These are phyloP conservation scores for Myotis yumanensis DNA, from an alignment of 2,113 vertebrate species.

Conservation along the genomic window DNA sequence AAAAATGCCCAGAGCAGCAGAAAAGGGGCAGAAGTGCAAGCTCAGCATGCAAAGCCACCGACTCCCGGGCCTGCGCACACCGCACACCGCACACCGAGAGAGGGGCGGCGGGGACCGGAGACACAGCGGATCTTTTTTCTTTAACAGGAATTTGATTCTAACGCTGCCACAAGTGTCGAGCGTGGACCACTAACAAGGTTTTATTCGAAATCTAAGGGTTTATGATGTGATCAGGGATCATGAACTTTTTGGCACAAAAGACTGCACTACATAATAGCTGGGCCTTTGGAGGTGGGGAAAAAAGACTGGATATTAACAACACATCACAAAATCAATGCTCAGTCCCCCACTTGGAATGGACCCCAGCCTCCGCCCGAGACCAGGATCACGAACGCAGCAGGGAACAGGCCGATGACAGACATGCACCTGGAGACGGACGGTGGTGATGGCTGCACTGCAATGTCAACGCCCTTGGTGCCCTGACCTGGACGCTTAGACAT, in stretches of 20 bases:
- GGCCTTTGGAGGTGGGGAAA: not conserved
- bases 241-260: not conserved
- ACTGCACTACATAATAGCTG: not conserved
- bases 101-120: not conserved
- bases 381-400: not conserved
- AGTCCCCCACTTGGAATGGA: not conserved
- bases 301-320: not conserved
- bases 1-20: constrained; percentile 46
- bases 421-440: not conserved
- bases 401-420: not conserved
- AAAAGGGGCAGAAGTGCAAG: not conserved
- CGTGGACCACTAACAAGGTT: not conserved
- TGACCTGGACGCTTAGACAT: not conserved
- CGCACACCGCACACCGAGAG: not conserved
- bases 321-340: not conserved
- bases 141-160: not conserved
- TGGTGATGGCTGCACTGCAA: not conserved
- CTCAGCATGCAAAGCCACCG: not conserved
- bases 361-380: not conserved
- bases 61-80: not conserved
- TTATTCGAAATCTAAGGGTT: constrained; percentile 5
- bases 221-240: not conserved
- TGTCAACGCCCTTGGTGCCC: no score
- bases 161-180: not conserved
- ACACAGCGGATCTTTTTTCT: not conserved